Evolutionary conservation across 2,888 invertebrate species (phyloP), one percentile per base, ranked within the genome.

Genomic region (Mimas tiliae): DNA sequence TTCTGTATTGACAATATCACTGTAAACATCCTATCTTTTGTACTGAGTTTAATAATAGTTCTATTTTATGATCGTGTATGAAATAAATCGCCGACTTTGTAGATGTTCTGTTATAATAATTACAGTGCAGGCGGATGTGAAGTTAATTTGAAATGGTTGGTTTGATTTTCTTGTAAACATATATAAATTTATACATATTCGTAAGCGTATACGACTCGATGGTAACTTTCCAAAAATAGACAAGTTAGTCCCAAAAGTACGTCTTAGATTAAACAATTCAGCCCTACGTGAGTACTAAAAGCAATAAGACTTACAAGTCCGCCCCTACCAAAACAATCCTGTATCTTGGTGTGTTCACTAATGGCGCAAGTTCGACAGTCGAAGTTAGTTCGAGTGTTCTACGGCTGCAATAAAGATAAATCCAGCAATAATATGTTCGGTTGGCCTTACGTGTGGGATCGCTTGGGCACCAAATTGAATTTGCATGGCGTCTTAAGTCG

Each of bases 261-360:
- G 88, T 85, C 86, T 87, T 84, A 90, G 91, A 92, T 93, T 92
- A 93, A 91, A 86, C 89, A 88, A 91, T 89, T 85, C 85, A 85
- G 85, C 88, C 89, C 87, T 89, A 82, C 79, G 83, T 78, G 78
- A 82, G 84, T 87, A 90, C 89, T 86, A 88, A 92, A 91, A 91
- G 92, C 91, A 91, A 92, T 93, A 93, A 93, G 93, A 93, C 92
- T 93, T 91, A 92, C 91, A 91, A 91, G 90, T 92, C 89, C 86
- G 82, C 86, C 92, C 87, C 89, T 89, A 90, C 88, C 90, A 90
- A 92, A 91, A 92, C 93, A 91, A 91, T 93, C 88, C 91, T 88
- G 92, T 93, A 89, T 92, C 89, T 91, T 90, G 87, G 93, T 91
- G 92, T 93, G 89, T 91, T 92, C 91, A 84, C 92, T 93, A 93